Base-by-base conservation (phyloP, 2,888 invertebrate genomes). In the Zaprionus lineosus region DNA sequence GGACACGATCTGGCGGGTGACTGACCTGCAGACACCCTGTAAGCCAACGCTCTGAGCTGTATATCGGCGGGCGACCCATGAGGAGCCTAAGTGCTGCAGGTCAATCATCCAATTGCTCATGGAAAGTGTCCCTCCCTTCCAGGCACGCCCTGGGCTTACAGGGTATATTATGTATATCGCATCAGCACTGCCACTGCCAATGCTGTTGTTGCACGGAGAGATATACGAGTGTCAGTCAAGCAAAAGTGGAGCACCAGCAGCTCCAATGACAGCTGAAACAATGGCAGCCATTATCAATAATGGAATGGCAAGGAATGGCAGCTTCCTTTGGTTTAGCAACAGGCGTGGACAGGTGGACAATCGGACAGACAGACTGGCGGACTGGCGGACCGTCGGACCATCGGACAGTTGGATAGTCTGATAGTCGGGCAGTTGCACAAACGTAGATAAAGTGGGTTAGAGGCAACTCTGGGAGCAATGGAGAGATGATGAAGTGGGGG, bases 261-360 rank as follows among this genome's bases (percentile, higher is more conserved):
- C 57, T 57, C 16, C 19, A 64, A 51, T 68, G 64, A 65, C 68
- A 72, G 59, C 40, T 62, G 33, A 50, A 64, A 62, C 73, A 73
- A 68, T 73, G 64, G 53, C 52, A 72, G 28, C 64, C 61, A 72
- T 72, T 73, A 72, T 62, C 52, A 61, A 46, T 56, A 44, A 44
- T 59, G 36, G 37, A 15, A 47, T 15, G 24, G 28, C 28, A 29
- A n/a, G 11, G 34, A 39, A 40, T 47, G 40, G 33, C 36, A 40
- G 34, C 16, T 31, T 50, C 9, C 19, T 24, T 43, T 52, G 52
- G 19, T 16, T 31, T 34, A 29, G 36, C 46, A 58, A 62, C 61
- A 50, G 53, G 21, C 55, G 24, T 40, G 33, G 15, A 8, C 24
- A 34, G 21, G 3, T 6, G 9, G 28, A 14, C 18, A 26, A 1